A percentile compares a stretch with the other conserved stretches of the same genome.
These are phyloP conservation scores for Macropis europaea DNA, from an alignment of 2,888 invertebrate genomes.

Conservation along the genomic window DNA sequence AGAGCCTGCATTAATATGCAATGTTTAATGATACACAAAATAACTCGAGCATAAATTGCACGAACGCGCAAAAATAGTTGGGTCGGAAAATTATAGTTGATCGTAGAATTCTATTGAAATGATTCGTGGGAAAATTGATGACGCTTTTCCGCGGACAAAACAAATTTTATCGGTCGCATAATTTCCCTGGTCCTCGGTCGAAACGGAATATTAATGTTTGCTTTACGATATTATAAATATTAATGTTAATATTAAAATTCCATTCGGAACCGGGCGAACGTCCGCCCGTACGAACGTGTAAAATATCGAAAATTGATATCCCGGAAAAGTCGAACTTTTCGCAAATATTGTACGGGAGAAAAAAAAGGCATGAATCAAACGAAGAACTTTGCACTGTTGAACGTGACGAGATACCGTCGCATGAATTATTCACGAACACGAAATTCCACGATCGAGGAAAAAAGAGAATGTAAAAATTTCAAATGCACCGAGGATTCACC, in stretches of 20 bases:
- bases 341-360: background rate
- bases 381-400: slow-evolving; percentile 11
- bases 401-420: background rate
- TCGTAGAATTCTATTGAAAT: slow-evolving; percentile 26
- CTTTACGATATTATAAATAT: slow-evolving; percentile 25
- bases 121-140: slow-evolving; percentile 20
- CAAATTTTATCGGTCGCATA: slow-evolving; percentile 23
- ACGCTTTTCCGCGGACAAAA: slow-evolving; percentile 18
- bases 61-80: background rate
- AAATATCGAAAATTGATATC: too few species aligned
- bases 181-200: background rate
- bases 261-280: background rate
- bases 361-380: background rate
- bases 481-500: too few species aligned
- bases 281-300: too few species aligned
- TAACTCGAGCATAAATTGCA: background rate
- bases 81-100: background rate
- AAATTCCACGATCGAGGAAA: slow-evolving; percentile 2
- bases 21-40: background rate
- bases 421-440: slow-evolving; percentile 2
- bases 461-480: background rate
- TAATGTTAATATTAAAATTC: slow-evolving; percentile 19
- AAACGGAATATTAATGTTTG: slow-evolving; percentile 29
- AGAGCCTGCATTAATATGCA: background rate
- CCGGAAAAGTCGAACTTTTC: too few species aligned